phyloP scores from a whole-genome alignment of 2,797 vertebrate genomes.

The Hippocampus kuda region DNA sequence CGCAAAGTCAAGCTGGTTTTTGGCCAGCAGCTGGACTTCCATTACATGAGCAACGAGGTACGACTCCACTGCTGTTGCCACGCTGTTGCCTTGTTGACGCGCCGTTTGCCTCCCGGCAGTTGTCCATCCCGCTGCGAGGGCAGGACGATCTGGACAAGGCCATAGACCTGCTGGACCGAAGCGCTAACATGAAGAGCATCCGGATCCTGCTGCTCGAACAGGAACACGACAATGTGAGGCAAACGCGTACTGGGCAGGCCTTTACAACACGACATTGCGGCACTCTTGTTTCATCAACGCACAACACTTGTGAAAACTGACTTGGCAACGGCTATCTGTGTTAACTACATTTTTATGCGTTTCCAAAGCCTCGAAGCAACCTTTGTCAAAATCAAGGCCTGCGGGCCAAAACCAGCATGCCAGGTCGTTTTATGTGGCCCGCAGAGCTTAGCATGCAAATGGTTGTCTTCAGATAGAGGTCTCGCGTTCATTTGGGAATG shows the following conservation, averaged over 20 bases:
- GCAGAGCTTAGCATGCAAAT: too few relatives aligned
- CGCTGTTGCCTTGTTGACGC: background rate
- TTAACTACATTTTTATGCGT: background rate
- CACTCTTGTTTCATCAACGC: slow-evolving; percentile 34
- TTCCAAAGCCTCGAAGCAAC: background rate
- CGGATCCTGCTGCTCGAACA: slow-evolving; percentile 84
- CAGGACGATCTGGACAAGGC: slow-evolving; percentile 96
- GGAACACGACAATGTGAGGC: slow-evolving; percentile 82
- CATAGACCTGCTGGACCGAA: slow-evolving; percentile 86
- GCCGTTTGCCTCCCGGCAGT: slow-evolving; percentile 52
- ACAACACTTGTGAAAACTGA: background rate
- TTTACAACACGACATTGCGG: slow-evolving; percentile 18
- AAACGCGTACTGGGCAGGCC: slow-evolving; percentile 3
- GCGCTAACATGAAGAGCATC: slow-evolving; percentile 95
- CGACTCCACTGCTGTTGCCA: background rate
- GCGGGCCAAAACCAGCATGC: too few relatives aligned
- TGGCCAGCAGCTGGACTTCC: slow-evolving; percentile 84
- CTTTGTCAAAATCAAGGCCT: too few relatives aligned
- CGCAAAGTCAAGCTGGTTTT: slow-evolving; percentile 89
- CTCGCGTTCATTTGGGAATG: too few relatives aligned
- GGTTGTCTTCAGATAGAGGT: too few relatives aligned
- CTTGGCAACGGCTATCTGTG: background rate
- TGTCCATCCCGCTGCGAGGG: slow-evolving; percentile 84
- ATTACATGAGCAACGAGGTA: slow-evolving; percentile 98
- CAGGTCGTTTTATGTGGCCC: too few relatives aligned